These are phyloP conservation scores for Catocala nupta DNA, from an alignment of 2,888 invertebrate species.

Conservation along the genomic window DNA sequence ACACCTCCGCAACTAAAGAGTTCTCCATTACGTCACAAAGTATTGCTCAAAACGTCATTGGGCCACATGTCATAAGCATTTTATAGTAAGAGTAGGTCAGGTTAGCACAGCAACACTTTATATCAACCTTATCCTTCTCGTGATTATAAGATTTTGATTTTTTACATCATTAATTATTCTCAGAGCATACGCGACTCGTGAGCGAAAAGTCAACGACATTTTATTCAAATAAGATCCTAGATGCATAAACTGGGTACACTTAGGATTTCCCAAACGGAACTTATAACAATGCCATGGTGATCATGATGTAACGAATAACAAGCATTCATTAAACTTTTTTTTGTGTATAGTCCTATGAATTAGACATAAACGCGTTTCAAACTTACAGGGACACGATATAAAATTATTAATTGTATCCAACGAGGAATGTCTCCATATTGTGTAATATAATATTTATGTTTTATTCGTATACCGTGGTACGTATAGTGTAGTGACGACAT, in stretches of 20 bases:
- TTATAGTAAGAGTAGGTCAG: conserved; percentile 64
- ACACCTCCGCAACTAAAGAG: conserved; percentile 37
- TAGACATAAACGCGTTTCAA: neutral
- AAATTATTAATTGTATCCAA: neutral
- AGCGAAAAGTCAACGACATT: conserved; percentile 55
- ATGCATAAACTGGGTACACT: conserved; percentile 49
- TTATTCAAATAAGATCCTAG: conserved; percentile 57
- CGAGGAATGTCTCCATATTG: conserved; percentile 10
- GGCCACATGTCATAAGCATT: conserved; percentile 62
- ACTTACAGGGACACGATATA: conserved; percentile 2
- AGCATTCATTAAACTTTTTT: conserved; percentile 22
- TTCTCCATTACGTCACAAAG: conserved; percentile 56
- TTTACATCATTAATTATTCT: conserved; percentile 26
- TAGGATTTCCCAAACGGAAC: conserved; percentile 75
- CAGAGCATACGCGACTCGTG: conserved; percentile 30
- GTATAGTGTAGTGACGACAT: conserved; percentile 60
- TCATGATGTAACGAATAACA: conserved; percentile 58
- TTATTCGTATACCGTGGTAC: conserved; percentile 34
- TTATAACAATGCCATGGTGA: conserved; percentile 55
- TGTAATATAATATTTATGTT: conserved; percentile 30
- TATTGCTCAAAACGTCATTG: conserved; percentile 67
- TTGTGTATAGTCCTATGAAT: neutral
- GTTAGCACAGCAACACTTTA: conserved; percentile 46
- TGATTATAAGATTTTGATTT: conserved; percentile 21
- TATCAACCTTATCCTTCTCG: conserved; percentile 27